phyloP scores from a whole-genome alignment of 1,140 invertebrate species.

The Dendrolimus punctatus region DNA sequence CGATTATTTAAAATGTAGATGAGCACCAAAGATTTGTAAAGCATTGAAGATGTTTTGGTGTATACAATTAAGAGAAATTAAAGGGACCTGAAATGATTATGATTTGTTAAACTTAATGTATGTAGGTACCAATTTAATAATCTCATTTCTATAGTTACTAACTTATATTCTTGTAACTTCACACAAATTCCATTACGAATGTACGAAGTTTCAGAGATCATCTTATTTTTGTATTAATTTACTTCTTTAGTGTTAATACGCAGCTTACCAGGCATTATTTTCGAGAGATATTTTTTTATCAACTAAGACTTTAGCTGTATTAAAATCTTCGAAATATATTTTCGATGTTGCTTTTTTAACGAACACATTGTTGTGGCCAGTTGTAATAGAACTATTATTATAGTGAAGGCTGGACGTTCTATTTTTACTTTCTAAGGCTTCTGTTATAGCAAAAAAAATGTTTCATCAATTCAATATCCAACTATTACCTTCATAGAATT shows the following conservation, averaged over 20 bases:
- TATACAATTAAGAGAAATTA: constrained; percentile 67
- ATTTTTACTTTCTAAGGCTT: constrained; percentile 28
- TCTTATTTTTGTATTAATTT: constrained; percentile 55
- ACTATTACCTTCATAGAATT: constrained; percentile 8
- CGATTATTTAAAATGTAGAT: constrained; percentile 62
- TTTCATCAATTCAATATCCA: not conserved
- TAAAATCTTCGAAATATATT: constrained; percentile 35
- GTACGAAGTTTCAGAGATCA: constrained; percentile 33
- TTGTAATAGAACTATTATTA: constrained; percentile 58
- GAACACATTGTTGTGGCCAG: constrained; percentile 63
- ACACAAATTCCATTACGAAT: constrained; percentile 48
- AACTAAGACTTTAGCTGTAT: constrained; percentile 35
- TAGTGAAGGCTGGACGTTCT: constrained; percentile 48
- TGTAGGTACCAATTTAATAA: constrained; percentile 66
- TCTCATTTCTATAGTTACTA: constrained; percentile 48
- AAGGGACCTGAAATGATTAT: constrained; percentile 67
- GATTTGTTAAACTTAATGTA: constrained; percentile 60
- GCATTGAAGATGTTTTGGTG: constrained; percentile 63
- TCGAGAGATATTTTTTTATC: constrained; percentile 31
- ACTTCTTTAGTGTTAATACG: constrained; percentile 44
- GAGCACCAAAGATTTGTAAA: constrained; percentile 69
- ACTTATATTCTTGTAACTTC: constrained; percentile 39
- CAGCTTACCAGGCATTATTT: constrained; percentile 39
- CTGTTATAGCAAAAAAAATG: constrained; percentile 23
- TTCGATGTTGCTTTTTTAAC: constrained; percentile 37